Evolutionary conservation across 2,888 invertebrate genomes (phyloP).

Genomic region (Apotomis capreana): DNA sequence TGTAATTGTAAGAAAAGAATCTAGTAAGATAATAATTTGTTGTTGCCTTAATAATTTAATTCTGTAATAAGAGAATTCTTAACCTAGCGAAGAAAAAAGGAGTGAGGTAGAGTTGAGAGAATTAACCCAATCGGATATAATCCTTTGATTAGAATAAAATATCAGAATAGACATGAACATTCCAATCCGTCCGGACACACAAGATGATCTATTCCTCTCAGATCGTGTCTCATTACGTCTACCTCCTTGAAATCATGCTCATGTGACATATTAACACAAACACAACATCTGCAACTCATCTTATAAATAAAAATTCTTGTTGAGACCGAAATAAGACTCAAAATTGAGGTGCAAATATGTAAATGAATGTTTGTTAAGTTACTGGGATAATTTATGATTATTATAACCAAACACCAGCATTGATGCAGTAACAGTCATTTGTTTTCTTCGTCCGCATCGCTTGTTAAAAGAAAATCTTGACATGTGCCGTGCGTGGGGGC

Average conservation of each 20-base stretch:
- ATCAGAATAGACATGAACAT: constrained; percentile 49
- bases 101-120: neutral
- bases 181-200: constrained; percentile 55
- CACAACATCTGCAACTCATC: constrained; percentile 32
- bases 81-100: no score
- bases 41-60: no score
- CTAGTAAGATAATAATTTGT: no score
- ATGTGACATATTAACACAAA: constrained; percentile 49
- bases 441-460: constrained; percentile 64
- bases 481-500: constrained; percentile 64
- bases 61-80: no score
- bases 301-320: constrained; percentile 8
- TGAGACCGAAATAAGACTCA: constrained; percentile 19
- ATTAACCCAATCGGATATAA: constrained; percentile 5
- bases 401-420: constrained; percentile 62
- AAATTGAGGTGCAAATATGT: constrained; percentile 35
- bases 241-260: constrained; percentile 50
- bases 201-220: constrained; percentile 58
- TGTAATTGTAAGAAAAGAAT: no score
- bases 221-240: constrained; percentile 60
- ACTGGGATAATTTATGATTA: constrained; percentile 64
- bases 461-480: constrained; percentile 70
- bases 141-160: constrained; percentile 32
- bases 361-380: constrained; percentile 42
- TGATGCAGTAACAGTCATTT: constrained; percentile 65